These are phyloP conservation scores for Nebria brevicollis DNA, from an alignment of 2,888 invertebrate genomes.

Conservation along the genomic window DNA sequence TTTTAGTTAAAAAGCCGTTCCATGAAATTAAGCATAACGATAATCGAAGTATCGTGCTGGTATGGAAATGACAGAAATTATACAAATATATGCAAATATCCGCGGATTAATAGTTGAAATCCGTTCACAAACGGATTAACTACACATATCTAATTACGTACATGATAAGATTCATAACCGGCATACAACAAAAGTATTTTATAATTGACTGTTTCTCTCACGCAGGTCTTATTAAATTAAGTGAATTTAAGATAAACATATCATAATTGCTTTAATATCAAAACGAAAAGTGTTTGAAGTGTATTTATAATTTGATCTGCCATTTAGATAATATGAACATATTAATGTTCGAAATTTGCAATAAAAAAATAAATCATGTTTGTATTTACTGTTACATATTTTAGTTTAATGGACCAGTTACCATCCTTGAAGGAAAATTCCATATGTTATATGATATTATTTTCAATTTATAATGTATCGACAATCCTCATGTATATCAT, in stretches of 20 bases:
- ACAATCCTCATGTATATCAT: background rate
- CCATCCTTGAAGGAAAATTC: too few species aligned
- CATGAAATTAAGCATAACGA: conserved; percentile 28
- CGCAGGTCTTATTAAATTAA: background rate
- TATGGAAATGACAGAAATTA: conserved; percentile 44
- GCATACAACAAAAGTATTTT: background rate
- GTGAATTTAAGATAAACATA: background rate
- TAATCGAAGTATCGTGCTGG: conserved; percentile 34
- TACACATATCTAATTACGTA: conserved; percentile 31
- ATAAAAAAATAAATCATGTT: too few species aligned
- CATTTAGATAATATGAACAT: background rate
- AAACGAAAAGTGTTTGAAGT: background rate
- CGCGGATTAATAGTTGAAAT: conserved; percentile 33
- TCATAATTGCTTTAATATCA: background rate
- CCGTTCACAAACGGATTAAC: conserved; percentile 34
- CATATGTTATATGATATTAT: too few species aligned
- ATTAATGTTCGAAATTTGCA: background rate
- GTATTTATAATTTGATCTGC: background rate
- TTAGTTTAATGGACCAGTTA: too few species aligned
- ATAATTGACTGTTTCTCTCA: conserved; percentile 1
- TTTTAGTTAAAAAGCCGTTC: conserved; percentile 33
- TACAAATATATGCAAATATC: conserved; percentile 40
- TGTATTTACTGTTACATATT: too few species aligned
- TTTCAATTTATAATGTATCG: too few species aligned
- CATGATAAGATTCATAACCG: conserved; percentile 27